Conservation (phyloP, 2,113 vertebrate genomes). For the Peromyscus maniculatus region DNA sequence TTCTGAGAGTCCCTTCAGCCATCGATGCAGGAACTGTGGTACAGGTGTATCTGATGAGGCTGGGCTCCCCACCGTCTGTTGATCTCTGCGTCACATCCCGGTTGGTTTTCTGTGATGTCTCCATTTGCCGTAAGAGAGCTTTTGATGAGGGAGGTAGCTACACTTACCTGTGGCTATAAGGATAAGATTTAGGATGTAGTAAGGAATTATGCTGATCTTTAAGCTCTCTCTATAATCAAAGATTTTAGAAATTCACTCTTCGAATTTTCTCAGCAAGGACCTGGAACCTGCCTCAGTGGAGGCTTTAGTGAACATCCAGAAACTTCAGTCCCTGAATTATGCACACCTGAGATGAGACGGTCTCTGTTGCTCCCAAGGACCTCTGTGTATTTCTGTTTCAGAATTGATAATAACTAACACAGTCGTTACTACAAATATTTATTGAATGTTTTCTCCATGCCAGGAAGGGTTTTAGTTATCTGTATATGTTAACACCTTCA, state of each 20-base stretch:
- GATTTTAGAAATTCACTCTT: background rate
- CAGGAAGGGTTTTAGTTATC: background rate
- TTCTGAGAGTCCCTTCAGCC: background rate
- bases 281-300: background rate
- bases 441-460: background rate
- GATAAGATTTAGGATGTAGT: background rate
- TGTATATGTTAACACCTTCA: background rate
- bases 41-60: background rate
- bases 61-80: background rate
- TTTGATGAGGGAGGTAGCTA: background rate
- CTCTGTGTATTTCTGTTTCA: background rate
- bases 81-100: too few relatives aligned
- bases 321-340: background rate
- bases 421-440: background rate
- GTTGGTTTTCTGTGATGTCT: background rate
- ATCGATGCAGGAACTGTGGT: background rate
- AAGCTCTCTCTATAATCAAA: background rate
- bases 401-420: background rate
- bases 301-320: background rate
- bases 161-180: background rate
- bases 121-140: background rate
- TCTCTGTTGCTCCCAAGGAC: background rate
- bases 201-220: background rate
- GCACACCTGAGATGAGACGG: background rate
- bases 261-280: background rate